phyloP scores from a whole-genome alignment of 64 coral and sea anemone species.

The Dendrophyllia cribrosa region DNA sequence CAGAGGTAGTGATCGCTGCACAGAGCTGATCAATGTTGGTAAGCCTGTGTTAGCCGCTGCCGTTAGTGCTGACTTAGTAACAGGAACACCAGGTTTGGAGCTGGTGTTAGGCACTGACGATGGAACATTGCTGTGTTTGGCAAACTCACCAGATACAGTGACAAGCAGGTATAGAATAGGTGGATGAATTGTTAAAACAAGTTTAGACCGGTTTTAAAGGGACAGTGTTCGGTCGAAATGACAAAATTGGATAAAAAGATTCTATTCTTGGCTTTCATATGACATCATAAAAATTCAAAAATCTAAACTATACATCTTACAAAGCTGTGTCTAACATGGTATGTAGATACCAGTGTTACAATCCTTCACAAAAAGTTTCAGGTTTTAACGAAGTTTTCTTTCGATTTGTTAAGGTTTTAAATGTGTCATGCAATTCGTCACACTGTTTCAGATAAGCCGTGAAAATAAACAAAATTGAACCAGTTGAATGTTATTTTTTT shows the following conservation, averaged over 20 bases:
- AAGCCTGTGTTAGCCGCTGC: slow-evolving; percentile 18
- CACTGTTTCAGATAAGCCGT: too few species aligned
- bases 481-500: too few species aligned
- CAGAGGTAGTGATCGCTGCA: slow-evolving; percentile 63
- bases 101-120: slow-evolving; percentile 56
- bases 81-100: slow-evolving; percentile 53
- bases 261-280: background rate
- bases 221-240: background rate
- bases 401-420: too few species aligned
- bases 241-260: background rate
- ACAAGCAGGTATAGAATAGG: background rate
- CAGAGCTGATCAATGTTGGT: slow-evolving; percentile 62
- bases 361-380: too few species aligned
- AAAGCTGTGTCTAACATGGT: too few species aligned
- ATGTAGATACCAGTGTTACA: too few species aligned
- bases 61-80: slow-evolving; percentile 55
- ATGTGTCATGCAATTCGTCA: too few species aligned
- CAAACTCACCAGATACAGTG: slow-evolving; percentile 5
- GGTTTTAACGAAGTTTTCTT: too few species aligned
- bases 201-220: too few species aligned
- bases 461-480: too few species aligned
- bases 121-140: slow-evolving; percentile 54
- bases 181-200: background rate
- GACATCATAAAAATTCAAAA: too few species aligned
- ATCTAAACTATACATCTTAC: too few species aligned